Conservation (phyloP, 2,113 vertebrate species). For the Lepus timidus region DNA sequence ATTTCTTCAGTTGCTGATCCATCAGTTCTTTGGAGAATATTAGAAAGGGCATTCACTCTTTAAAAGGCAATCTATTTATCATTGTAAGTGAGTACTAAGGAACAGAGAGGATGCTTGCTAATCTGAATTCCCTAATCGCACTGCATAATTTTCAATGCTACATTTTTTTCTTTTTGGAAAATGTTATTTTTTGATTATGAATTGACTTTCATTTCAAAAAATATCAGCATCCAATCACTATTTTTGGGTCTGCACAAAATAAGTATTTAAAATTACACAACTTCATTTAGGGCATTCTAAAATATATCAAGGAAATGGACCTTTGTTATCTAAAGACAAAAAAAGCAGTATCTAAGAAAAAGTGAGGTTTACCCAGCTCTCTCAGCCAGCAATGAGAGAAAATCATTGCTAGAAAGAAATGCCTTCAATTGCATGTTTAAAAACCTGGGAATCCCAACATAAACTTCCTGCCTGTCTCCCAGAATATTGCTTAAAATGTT, state of each 20-base stretch:
- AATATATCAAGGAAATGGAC: constrained; percentile 67
- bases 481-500: constrained; percentile 12
- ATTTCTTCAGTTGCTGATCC: background rate
- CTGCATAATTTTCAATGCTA: background rate
- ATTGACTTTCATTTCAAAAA: constrained; percentile 42
- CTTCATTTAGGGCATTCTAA: constrained; percentile 49
- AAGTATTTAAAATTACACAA: constrained; percentile 64
- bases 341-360: constrained; percentile 66
- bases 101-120: background rate
- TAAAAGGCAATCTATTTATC: constrained; percentile 40
- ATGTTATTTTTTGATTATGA: constrained; percentile 45
- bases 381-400: constrained; percentile 69
- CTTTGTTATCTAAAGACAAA: constrained; percentile 69
- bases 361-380: constrained; percentile 13
- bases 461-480: constrained; percentile 45
- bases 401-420: constrained; percentile 66
- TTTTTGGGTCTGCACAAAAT: background rate
- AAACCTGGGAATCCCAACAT: constrained; percentile 54
- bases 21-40: background rate
- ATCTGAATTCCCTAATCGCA: constrained; percentile 5
- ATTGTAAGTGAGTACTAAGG: background rate
- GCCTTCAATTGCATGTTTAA: constrained; percentile 56
- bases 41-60: constrained; percentile 19
- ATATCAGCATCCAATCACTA: constrained; percentile 22
- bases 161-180: constrained; percentile 15